phyloP scores from a whole-genome alignment of 1,140 invertebrate species.

The Heterodera carotae region DNA sequence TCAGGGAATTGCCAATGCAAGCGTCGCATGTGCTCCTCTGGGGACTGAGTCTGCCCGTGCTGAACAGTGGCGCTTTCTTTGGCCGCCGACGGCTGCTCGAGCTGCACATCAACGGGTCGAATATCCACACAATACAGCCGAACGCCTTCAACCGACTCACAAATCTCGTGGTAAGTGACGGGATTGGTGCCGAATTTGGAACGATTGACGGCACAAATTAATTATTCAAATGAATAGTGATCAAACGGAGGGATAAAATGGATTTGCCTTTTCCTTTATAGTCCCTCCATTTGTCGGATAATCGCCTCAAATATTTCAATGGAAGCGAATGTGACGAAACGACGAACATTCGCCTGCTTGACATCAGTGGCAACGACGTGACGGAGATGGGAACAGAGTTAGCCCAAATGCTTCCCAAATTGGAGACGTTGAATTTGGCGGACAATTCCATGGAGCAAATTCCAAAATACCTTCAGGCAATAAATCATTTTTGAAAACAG shows the following conservation, averaged over 20 bases:
- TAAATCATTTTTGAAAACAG: conserved; percentile 2
- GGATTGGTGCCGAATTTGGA: not conserved
- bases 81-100: conserved; percentile 47
- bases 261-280: conserved; percentile 30
- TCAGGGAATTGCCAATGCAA: conserved; percentile 53
- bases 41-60: conserved; percentile 44
- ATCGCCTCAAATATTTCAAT: conserved; percentile 45
- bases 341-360: conserved; percentile 24
- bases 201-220: no score
- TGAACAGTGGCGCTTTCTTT: conserved; percentile 51
- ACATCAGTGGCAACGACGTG: conserved; percentile 39
- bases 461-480: conserved; percentile 25
- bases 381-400: conserved; percentile 33
- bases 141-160: conserved; percentile 55
- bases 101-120: conserved; percentile 53
- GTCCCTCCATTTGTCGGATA: conserved; percentile 52
- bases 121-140: conserved; percentile 49
- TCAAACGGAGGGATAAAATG: not conserved
- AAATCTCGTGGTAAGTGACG: conserved; percentile 34
- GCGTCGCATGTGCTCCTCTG: conserved; percentile 56
- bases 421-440: conserved; percentile 45
- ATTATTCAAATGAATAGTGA: no score
- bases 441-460: conserved; percentile 42
- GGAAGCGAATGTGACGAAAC: conserved; percentile 35
- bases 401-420: conserved; percentile 42